Percentiles rank a stretch among this genome's conserved stretches.
Conservation (phyloP, 2,888 invertebrate genomes). For the Lasioglossum marginatum region DNA sequence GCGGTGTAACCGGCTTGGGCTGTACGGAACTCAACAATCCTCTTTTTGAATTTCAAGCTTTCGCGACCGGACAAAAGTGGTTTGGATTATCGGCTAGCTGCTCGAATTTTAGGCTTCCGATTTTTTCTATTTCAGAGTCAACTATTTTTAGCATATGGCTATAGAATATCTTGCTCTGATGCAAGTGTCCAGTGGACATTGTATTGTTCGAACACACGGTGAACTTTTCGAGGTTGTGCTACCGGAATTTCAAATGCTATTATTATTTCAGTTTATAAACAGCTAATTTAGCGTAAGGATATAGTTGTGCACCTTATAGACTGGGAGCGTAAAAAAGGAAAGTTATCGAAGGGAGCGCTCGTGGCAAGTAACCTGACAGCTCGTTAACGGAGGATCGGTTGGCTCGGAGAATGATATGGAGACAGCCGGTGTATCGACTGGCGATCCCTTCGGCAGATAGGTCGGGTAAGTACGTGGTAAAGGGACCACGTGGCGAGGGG, state of each 20-base stretch:
- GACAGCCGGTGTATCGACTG: conserved; percentile 45
- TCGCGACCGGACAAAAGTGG: neutral
- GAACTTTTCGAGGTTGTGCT: neutral
- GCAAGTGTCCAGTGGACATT: too few relatives aligned
- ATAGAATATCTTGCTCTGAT: too few relatives aligned
- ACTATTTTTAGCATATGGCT: too few relatives aligned
- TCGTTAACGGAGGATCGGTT: conserved; percentile 3
- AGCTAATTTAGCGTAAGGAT: neutral
- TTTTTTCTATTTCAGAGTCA: too few relatives aligned
- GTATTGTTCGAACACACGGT: too few relatives aligned
- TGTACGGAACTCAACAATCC: too few relatives aligned
- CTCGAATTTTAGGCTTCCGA: neutral
- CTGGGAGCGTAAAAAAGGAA: neutral
- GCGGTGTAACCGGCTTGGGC: neutral
- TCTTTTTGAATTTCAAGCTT: neutral
- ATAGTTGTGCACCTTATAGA: neutral
- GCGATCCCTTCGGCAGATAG: conserved; percentile 35
- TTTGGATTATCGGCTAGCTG: too few relatives aligned
- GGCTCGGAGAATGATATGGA: conserved; percentile 43
- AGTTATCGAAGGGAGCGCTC: neutral
- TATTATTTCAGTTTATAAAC: too few relatives aligned
- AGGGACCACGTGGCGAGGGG: conserved; percentile 27
- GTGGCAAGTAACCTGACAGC: neutral
- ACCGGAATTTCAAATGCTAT: neutral
- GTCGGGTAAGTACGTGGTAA: conserved; percentile 33